These are phyloP conservation scores for Ambastaia sidthimunki DNA, from an alignment of 2,797 vertebrate genomes.

Conservation along the genomic window DNA sequence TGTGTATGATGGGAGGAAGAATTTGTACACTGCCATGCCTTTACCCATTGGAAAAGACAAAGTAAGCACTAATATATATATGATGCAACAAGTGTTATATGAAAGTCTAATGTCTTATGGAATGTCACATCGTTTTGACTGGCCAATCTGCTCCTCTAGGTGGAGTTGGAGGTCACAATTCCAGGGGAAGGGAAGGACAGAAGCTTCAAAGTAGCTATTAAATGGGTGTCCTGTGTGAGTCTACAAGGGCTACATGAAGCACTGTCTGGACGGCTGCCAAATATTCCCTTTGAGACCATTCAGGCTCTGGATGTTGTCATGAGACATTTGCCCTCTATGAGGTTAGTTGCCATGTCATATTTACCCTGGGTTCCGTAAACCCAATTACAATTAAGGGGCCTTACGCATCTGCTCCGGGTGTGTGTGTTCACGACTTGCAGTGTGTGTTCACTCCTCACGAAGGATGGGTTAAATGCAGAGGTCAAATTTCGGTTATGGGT, in stretches of 20 bases:
- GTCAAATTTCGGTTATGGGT: too few species aligned
- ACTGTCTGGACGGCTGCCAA: slow-evolving; percentile 91
- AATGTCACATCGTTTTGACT: not conserved
- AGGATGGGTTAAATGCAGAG: too few species aligned
- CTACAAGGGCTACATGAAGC: slow-evolving; percentile 97
- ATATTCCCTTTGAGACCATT: slow-evolving; percentile 97
- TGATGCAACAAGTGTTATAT: not conserved
- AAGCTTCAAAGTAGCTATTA: slow-evolving; percentile 98
- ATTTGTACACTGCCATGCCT: slow-evolving; percentile 97
- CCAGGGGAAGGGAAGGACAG: slow-evolving; percentile 98
- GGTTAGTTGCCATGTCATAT: slow-evolving; percentile 74
- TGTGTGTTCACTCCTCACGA: too few species aligned
- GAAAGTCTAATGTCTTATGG: too few species aligned
- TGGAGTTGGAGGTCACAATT: slow-evolving; percentile 97
- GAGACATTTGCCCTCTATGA: slow-evolving; percentile 99
- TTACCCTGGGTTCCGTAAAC: not conserved
- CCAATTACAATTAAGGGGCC: not conserved
- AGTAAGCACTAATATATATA: slow-evolving; percentile 73
- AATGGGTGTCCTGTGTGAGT: slow-evolving; percentile 97
- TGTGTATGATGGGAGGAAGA: slow-evolving; percentile 98
- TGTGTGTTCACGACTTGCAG: too few species aligned
- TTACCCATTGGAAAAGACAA: slow-evolving; percentile 96
- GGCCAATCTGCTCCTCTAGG: slow-evolving; percentile 72
- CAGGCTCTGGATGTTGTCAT: slow-evolving; percentile 99
- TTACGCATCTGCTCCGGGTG: too few species aligned